phyloP scores from a whole-genome alignment of 1,140 invertebrate genomes.

The Mamestra configurata region DNA sequence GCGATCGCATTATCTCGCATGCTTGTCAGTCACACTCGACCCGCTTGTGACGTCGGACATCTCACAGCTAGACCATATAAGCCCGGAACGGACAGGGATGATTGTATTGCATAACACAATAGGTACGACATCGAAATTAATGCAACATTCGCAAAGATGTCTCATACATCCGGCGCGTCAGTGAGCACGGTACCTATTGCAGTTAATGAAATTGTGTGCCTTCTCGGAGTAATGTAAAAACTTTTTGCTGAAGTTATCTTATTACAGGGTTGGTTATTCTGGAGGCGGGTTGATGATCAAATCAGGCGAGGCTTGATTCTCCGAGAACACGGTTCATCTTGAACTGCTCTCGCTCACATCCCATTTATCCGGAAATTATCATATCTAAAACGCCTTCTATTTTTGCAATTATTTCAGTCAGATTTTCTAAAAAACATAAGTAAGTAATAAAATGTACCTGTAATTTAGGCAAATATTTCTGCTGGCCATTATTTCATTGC shows the following conservation, averaged over 20 bases:
- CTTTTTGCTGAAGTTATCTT: background rate
- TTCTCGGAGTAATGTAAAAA: background rate
- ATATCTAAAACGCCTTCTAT: background rate
- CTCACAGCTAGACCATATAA: slow-evolving; percentile 37
- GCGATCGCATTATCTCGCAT: slow-evolving; percentile 66
- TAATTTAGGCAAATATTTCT: background rate
- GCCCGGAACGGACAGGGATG: slow-evolving; percentile 50
- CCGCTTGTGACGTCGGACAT: slow-evolving; percentile 59
- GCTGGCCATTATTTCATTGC: background rate
- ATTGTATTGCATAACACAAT: slow-evolving; percentile 52
- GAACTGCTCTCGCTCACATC: background rate
- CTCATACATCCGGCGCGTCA: slow-evolving; percentile 10
- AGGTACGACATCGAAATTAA: slow-evolving; percentile 43
- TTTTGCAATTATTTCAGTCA: background rate
- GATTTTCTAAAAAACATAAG: background rate
- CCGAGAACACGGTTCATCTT: background rate
- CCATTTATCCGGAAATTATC: background rate
- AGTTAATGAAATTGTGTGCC: background rate
- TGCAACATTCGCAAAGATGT: slow-evolving; percentile 46
- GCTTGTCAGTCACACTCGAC: slow-evolving; percentile 70
- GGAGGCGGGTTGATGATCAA: background rate
- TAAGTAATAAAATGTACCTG: background rate
- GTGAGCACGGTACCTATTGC: background rate
- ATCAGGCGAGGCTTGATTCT: background rate
- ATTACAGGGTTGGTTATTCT: background rate